Base-by-base conservation (phyloP, 1,140 invertebrate species). In the Bombus affinis region DNA sequence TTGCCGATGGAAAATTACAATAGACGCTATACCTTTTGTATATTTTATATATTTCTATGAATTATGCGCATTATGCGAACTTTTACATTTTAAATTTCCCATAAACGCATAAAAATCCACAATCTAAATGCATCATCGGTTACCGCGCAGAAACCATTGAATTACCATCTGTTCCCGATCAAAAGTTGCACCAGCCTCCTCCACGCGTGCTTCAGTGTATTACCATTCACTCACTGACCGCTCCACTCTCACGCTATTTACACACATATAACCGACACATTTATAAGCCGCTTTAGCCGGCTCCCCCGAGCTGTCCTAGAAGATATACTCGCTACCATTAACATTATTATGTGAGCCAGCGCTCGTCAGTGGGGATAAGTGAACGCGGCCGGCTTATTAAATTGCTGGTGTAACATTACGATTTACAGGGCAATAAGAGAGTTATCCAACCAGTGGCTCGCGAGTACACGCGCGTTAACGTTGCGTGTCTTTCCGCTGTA, bases 401-500 rank as follows among this genome's bases (percentile, higher is more conserved):
- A 91, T 91, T 89, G 90, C 89, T 47, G 86, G 88, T 88, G 90
- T 91, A 91, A 89, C 90, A 91, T 91, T 91, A 91, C 90, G 87
- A 91, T 91, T 91, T 91, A 91, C 90, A 87, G 87, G 87, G 90
- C 88, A 91, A 91, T 91, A 91, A 91, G 90, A 91, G 88, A 91
- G 89, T 90, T 90, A 90, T 90, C 89, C 86, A 72, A 85, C 77
- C 65, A 74, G 86, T 83, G 85, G 79, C 77, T 83, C 70, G 88
- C 62, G 77, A 81, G 85, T 85, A 71, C 83, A 70, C 86, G 83
- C 77, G 83, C 83, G 86, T 81, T 76, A 81, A 87, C 66, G 77
- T 80, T 72, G 77, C 88, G 88, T 73, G 89, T 79, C 84, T 81
- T 53, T 81, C 47, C 78, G 79, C 79, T 81, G 78, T 74, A 74